Evolutionary conservation across 1,140 invertebrate species (phyloP).

Genomic region (Hestina assimilis): DNA sequence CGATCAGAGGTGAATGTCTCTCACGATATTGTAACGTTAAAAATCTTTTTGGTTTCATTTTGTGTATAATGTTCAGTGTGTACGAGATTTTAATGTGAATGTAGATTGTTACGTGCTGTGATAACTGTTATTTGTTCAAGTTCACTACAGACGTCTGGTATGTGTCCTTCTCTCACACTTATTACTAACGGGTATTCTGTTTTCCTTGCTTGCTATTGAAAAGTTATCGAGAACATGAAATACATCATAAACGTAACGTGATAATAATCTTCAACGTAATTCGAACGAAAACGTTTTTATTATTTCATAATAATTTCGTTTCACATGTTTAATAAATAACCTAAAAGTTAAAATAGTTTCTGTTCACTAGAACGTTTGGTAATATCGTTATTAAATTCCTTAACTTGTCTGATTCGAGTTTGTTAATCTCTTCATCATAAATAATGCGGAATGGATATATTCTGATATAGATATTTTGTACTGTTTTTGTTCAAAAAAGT

Average conservation of each 20-base stretch:
- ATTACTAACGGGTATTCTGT: constrained; percentile 6
- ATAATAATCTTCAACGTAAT: too few species aligned
- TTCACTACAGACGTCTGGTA: constrained; percentile 41
- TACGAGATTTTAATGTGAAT: constrained; percentile 32
- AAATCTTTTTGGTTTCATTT: constrained; percentile 27
- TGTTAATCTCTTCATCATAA: too few species aligned
- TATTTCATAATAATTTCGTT: too few species aligned
- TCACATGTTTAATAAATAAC: background rate
- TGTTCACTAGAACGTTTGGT: background rate
- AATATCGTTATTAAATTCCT: background rate
- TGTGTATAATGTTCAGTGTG: constrained; percentile 19
- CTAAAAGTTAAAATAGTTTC: background rate
- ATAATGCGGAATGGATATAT: too few species aligned
- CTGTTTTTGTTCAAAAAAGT: too few species aligned
- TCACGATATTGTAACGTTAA: constrained; percentile 30
- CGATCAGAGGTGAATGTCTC: constrained; percentile 70
- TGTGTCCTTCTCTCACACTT: constrained; percentile 47
- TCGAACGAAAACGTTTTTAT: too few species aligned
- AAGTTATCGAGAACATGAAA: background rate
- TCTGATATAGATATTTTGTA: too few species aligned
- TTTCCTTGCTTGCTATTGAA: constrained; percentile 5
- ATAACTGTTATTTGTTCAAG: constrained; percentile 54
- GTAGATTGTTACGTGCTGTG: constrained; percentile 46
- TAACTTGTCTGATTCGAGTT: background rate
- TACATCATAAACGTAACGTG: background rate